Base-by-base conservation (phyloP, 2,888 invertebrate genomes). In the Sesia apiformis region DNA sequence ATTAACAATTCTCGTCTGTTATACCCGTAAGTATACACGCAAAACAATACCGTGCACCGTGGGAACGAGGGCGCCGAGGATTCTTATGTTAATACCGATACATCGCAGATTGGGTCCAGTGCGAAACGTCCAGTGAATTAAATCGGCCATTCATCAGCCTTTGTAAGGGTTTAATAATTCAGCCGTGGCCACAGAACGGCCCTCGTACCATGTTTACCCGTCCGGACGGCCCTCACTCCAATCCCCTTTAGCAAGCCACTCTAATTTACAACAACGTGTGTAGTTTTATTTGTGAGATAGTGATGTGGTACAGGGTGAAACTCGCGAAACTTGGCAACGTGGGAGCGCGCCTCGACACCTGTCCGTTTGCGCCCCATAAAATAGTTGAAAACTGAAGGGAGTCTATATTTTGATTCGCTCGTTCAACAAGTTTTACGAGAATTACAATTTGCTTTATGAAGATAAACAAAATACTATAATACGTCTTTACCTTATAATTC, bases 81-180 rank as follows among this genome's bases (percentile, higher is more conserved):
- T 82, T 85, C 78, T 81, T 82, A 87, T 87, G 87, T 64, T 74
- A 86, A 87, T 86, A 58, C 60, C 70, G 65, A 76, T 80, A 78
- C 74, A 72, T 81, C 76, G 81, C 82, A 63, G 82, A 81, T 84
- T 70, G 78, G 71, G 54, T 77, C 69, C 71, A 74, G 62, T 68
- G 71, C 72, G 62, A 70, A 69, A 67, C 65, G 64, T 69, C 64
- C 65, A 63, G 52, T 58, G 65, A 68, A 73, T 70, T 71, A 70
- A 75, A 67, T 69, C 67, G 63, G 56, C 65, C 70, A 72, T 76
- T 70, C 81, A 81, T 81, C 78, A 73, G 67, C 67, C 72, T 69
- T 75, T 76, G 76, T 75, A 65, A 63, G 65, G 68, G 70, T 76
- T 82, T 78, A 80, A 82, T 81, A 78, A 85, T 81, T 82, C 78